These are phyloP conservation scores for Pentalonia nigronervosa DNA, from an alignment of 1,140 invertebrate species.

Conservation along the genomic window DNA sequence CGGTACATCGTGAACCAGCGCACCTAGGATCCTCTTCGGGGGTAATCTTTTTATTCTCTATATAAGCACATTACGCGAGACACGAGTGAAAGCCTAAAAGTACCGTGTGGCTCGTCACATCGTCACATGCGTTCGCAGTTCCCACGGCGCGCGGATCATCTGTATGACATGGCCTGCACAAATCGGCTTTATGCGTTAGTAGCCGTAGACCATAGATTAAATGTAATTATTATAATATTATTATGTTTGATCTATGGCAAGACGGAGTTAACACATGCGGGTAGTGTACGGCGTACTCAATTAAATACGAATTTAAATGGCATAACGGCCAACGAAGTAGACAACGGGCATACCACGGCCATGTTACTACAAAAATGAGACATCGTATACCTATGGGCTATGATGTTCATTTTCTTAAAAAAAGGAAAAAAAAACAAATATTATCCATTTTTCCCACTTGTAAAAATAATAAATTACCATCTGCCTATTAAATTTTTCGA, in stretches of 20 bases:
- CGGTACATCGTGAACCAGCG: neutral
- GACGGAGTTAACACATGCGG: neutral
- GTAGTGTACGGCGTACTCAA: neutral
- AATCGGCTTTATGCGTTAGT: neutral
- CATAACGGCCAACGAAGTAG: neutral
- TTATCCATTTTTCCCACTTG: neutral
- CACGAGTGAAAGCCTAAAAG: neutral
- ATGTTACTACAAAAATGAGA: neutral
- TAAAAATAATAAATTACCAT: neutral
- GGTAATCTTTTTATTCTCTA: neutral
- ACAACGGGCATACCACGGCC: neutral
- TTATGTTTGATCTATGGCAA: no score
- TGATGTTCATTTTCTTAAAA: neutral
- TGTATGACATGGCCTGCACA: neutral
- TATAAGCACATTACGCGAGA: neutral
- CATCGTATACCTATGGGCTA: neutral
- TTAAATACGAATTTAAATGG: neutral
- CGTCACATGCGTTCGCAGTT: neutral
- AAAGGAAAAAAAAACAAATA: neutral
- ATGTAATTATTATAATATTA: no score
- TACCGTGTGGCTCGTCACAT: neutral
- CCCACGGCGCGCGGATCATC: no score
- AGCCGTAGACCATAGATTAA: no score
- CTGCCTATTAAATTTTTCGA: no score
- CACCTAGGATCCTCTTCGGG: neutral